These are phyloP conservation scores for Oreochromis spilurus DNA, from an alignment of 2,113 vertebrate species.

Conservation along the genomic window DNA sequence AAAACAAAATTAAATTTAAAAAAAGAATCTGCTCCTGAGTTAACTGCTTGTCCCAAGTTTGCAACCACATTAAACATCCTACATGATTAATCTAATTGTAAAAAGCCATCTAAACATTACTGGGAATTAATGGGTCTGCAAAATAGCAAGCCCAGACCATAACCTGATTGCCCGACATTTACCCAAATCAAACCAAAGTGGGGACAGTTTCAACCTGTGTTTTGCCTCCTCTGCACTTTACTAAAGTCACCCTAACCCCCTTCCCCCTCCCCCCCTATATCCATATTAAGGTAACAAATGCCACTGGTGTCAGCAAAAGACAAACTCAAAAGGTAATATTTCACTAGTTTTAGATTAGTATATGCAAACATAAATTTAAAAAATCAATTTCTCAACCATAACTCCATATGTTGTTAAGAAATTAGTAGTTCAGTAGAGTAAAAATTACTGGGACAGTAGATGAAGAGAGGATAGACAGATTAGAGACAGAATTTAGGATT, in stretches of 20 bases:
- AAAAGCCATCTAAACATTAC: background rate
- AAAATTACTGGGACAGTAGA: background rate
- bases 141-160: background rate
- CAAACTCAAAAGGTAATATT: background rate
- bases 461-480: background rate
- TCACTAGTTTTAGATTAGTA: background rate
- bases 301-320: background rate
- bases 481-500: background rate
- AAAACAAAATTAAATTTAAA: background rate
- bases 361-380: background rate
- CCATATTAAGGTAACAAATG: background rate
- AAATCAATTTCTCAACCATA: background rate
- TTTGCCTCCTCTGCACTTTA: background rate
- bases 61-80: background rate
- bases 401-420: background rate
- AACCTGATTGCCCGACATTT: background rate
- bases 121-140: background rate
- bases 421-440: background rate
- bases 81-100: background rate
- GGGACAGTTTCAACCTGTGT: background rate
- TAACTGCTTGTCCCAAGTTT: background rate
- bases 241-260: background rate
- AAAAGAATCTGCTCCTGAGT: background rate
- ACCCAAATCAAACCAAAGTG: background rate
- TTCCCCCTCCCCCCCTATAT: background rate